phyloP scores from a whole-genome alignment of 2,888 invertebrate genomes.

The Achlya flavicornis region DNA sequence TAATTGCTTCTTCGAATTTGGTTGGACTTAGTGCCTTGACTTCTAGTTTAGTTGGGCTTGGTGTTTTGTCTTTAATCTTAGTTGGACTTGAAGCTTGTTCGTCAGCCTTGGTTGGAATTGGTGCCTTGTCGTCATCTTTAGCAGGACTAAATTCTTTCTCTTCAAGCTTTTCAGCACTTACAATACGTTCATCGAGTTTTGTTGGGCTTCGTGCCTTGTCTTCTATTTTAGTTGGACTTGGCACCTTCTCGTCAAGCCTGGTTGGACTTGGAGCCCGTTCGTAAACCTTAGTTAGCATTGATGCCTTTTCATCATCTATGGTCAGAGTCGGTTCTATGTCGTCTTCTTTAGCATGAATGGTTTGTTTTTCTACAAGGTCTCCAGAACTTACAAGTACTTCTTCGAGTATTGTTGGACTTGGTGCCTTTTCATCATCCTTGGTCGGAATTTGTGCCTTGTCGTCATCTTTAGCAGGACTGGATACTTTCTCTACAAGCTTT shows the following conservation, averaged over 20 bases:
- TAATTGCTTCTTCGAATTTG: neutral
- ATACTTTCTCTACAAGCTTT: constrained; percentile 13
- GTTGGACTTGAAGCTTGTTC: constrained; percentile 15
- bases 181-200: neutral
- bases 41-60: no score
- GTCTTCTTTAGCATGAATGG: neutral
- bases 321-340: constrained; percentile 11
- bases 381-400: no score
- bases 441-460: constrained; percentile 8
- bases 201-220: constrained; percentile 9
- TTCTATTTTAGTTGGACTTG: constrained; percentile 16
- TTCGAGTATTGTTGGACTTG: neutral
- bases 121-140: neutral
- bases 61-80: constrained; percentile 11
- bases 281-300: neutral
- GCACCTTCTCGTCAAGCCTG: neutral
- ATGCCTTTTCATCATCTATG: neutral
- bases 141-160: constrained; percentile 17
- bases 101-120: no score
- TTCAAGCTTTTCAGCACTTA: neutral
- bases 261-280: constrained; percentile 14
- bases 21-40: constrained; percentile 9
- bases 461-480: constrained; percentile 7
- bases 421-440: neutral
- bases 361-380: no score